Conservation (phyloP, 2,113 vertebrate genomes). For the Pandion haliaetus region DNA sequence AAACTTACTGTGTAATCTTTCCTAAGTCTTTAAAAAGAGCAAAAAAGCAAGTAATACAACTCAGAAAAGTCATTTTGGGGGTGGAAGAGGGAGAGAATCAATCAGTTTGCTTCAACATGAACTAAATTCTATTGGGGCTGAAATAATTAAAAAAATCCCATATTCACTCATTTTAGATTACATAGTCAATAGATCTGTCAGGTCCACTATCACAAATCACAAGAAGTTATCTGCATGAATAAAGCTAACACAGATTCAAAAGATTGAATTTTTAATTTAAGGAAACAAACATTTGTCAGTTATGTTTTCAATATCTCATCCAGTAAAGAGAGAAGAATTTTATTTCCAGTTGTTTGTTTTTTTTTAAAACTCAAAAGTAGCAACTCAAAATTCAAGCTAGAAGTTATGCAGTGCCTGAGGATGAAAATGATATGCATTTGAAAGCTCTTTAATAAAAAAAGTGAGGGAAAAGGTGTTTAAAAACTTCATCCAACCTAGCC, state of each 20-base stretch:
- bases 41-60: not conserved
- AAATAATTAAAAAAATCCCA: not conserved
- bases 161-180: not conserved
- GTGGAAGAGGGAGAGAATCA: not conserved
- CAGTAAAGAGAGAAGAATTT: not conserved
- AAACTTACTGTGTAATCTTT: not conserved
- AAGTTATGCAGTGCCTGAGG: not conserved
- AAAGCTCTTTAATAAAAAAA: not conserved
- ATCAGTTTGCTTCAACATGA: not conserved
- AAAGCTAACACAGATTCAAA: not conserved
- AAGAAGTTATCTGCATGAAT: not conserved
- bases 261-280: not conserved
- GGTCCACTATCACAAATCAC: not conserved
- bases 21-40: not conserved
- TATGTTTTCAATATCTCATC: not conserved
- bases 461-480: not conserved
- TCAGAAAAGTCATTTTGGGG: not conserved
- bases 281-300: not conserved
- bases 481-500: not conserved
- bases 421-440: not conserved
- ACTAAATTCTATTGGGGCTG: not conserved
- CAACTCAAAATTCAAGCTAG: not conserved
- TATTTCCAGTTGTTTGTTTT: not conserved
- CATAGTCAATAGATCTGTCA: not conserved
- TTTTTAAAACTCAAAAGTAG: not conserved